These are phyloP conservation scores for Aphidius colemani DNA, from an alignment of 2,888 invertebrate genomes.

Conservation along the genomic window DNA sequence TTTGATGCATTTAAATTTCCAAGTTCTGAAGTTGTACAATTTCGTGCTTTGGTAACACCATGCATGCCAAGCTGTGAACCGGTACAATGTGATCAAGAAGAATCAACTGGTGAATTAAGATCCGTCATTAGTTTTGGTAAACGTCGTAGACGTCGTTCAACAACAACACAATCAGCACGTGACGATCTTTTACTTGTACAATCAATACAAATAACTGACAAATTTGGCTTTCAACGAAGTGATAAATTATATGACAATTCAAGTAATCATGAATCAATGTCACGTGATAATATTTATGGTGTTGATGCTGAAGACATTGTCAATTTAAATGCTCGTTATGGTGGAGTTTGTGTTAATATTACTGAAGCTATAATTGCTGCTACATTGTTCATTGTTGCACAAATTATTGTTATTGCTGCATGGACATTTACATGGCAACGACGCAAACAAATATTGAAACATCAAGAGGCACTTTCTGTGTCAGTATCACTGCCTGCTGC, in stretches of 20 bases:
- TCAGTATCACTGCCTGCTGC: constrained; percentile 69
- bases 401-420: constrained; percentile 83
- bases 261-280: constrained; percentile 49
- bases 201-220: constrained; percentile 90
- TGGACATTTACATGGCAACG: constrained; percentile 90
- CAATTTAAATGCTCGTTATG: constrained; percentile 53
- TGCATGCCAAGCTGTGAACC: constrained; percentile 94
- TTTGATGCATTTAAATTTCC: constrained; percentile 98
- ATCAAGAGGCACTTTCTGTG: constrained; percentile 67
- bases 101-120: constrained; percentile 80
- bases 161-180: constrained; percentile 66
- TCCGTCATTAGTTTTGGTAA: constrained; percentile 84
- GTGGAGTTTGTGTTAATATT: constrained; percentile 72
- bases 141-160: constrained; percentile 70
- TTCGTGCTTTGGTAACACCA: constrained; percentile 92
- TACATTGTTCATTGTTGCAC: constrained; percentile 83
- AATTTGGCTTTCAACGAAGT: constrained; percentile 81
- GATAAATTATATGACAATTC: constrained; percentile 55
- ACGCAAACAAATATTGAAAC: constrained; percentile 68
- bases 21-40: constrained; percentile 91
- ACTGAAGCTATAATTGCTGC: constrained; percentile 84
- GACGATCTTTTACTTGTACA: constrained; percentile 88
- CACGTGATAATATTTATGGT: constrained; percentile 72
- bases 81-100: constrained; percentile 84
- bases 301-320: constrained; percentile 67